Conservation (phyloP, 2,797 vertebrate genomes). For the Mus minutoides region DNA sequence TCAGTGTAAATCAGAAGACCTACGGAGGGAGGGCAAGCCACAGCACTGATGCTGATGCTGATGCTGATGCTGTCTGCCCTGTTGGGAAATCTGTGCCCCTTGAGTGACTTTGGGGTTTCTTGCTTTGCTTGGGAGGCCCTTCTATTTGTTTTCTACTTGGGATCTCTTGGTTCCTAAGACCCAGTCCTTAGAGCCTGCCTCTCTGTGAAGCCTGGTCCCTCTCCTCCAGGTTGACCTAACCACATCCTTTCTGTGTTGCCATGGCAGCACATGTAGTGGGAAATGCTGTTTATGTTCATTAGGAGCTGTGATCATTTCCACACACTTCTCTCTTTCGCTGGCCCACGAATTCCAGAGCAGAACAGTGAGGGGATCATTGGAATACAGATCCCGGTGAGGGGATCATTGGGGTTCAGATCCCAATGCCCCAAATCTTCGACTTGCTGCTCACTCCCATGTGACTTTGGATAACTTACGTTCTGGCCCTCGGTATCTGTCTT, state of each 20-base stretch:
- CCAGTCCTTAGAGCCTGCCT: neutral
- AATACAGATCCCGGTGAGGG: neutral
- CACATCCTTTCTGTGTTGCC: neutral
- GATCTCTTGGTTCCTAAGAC: neutral
- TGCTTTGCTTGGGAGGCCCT: neutral
- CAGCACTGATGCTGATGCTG: too few relatives aligned
- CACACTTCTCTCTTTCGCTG: neutral
- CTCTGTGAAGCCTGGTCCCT: neutral
- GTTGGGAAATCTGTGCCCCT: neutral
- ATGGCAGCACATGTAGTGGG: neutral
- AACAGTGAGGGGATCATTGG: neutral
- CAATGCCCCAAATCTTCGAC: neutral
- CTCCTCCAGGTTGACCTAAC: neutral
- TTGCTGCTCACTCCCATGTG: accelerated
- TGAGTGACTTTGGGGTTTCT: neutral
- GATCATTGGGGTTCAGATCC: too few relatives aligned
- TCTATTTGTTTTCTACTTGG: neutral
- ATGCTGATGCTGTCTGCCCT: too few relatives aligned
- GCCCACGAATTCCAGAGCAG: neutral
- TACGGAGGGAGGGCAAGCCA: accelerated
- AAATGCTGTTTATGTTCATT: neutral
- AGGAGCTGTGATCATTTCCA: neutral
- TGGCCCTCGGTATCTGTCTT: neutral
- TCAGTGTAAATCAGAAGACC: neutral
- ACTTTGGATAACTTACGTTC: neutral